These are phyloP conservation scores for Caenorhabditis afra DNA, from an alignment of 2,888 invertebrate genomes.

Conservation along the genomic window DNA sequence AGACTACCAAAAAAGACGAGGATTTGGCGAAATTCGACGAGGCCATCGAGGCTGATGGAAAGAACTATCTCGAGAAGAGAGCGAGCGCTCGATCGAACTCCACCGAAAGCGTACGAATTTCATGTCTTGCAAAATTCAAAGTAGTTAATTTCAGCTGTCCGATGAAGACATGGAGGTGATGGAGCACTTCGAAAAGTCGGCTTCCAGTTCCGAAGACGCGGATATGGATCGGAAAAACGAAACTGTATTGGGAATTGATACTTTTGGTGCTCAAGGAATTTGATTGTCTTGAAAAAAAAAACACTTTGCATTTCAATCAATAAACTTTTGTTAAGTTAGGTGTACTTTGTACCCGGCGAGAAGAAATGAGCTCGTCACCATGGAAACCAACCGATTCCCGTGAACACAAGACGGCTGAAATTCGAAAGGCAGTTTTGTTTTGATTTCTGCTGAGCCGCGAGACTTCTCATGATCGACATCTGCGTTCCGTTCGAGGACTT, in stretches of 20 bases:
- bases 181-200: constrained; percentile 32
- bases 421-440: no score
- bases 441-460: not conserved
- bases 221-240: constrained; percentile 18
- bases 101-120: constrained; percentile 18
- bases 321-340: not conserved
- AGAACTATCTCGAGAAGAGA: constrained; percentile 36
- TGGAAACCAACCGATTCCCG: not conserved
- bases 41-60: constrained; percentile 29
- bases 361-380: not conserved
- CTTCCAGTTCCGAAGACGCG: constrained; percentile 6
- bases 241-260: constrained; percentile 49
- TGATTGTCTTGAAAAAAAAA: not conserved
- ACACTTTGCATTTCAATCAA: not conserved
- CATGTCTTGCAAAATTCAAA: not conserved
- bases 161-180: constrained; percentile 32
- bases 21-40: constrained; percentile 42
- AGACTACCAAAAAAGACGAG: constrained; percentile 1
- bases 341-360: not conserved
- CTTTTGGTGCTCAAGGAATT: constrained; percentile 53
- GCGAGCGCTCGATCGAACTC: constrained; percentile 9
- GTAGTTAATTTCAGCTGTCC: constrained; percentile 29
- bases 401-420: no score
- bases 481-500: constrained; percentile 51
- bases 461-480: constrained; percentile 37